Percentiles rank a stretch among this genome's conserved stretches.
phyloP scores from a whole-genome alignment of 1,140 invertebrate genomes.

The Zelostemma sp. region DNA sequence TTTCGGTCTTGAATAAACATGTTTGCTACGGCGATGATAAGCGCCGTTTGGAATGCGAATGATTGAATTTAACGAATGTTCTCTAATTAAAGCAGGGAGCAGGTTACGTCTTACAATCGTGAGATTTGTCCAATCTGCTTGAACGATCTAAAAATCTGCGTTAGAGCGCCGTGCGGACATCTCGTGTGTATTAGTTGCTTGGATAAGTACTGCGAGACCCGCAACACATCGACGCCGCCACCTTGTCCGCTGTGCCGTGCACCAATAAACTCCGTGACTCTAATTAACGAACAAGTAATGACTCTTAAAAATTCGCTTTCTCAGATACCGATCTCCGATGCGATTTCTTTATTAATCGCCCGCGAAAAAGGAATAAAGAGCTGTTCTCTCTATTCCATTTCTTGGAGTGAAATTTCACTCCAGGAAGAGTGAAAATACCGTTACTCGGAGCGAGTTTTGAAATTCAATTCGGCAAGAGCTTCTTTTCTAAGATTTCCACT shows the following conservation, averaged over 20 bases:
- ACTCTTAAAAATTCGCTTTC: background rate
- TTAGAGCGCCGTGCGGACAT: constrained; percentile 50
- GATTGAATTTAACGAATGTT: background rate
- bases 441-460: too few species aligned
- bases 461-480: background rate
- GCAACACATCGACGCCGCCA: constrained; percentile 36
- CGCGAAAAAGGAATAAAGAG: too few species aligned
- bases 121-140: constrained; percentile 58
- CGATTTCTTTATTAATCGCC: too few species aligned
- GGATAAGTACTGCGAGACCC: constrained; percentile 46
- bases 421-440: too few species aligned
- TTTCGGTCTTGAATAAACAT: background rate
- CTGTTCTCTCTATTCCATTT: too few species aligned
- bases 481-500: too few species aligned
- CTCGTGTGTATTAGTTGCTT: constrained; percentile 52
- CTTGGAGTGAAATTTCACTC: too few species aligned
- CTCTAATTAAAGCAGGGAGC: constrained; percentile 16
- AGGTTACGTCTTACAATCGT: constrained; percentile 34
- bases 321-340: background rate
- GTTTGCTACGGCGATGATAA: too few species aligned
- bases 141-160: constrained; percentile 37
- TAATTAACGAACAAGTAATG: constrained; percentile 47
- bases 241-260: constrained; percentile 57
- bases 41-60: background rate
- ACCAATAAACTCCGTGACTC: constrained; percentile 46